Evolutionary conservation across 2,797 vertebrate genomes (phyloP).

Genomic region (Gorsachius magnificus): DNA sequence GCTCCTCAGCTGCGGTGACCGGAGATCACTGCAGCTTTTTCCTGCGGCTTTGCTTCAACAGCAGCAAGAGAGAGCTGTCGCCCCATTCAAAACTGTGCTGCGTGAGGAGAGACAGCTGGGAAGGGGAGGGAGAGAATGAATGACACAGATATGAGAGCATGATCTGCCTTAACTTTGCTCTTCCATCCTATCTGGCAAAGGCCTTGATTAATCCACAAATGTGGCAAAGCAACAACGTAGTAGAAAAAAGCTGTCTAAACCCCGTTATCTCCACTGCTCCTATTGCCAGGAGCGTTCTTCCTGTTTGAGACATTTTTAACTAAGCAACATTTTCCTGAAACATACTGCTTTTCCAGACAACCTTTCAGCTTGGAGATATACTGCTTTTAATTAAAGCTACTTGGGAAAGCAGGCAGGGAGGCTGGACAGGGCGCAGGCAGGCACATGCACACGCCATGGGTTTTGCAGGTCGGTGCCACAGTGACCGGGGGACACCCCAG

Average conservation of each 20-base stretch:
- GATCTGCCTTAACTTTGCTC: background rate
- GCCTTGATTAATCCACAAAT: background rate
- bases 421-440: background rate
- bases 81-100: background rate
- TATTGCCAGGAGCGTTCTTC: background rate
- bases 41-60: background rate
- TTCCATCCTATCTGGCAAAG: background rate
- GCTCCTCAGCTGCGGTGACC: background rate
- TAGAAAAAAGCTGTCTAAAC: background rate
- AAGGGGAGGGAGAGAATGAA: background rate
- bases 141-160: background rate
- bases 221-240: rapidly evolving
- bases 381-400: background rate
- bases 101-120: rapidly evolving
- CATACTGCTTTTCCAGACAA: background rate
- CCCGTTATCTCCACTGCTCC: background rate
- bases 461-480: background rate
- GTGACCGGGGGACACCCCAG: rapidly evolving
- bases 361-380: background rate
- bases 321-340: background rate
- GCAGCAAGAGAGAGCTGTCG: background rate
- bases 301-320: background rate
- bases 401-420: background rate
- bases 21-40: background rate
- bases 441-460: rapidly evolving